phyloP scores from a whole-genome alignment of 1,140 invertebrate species.

The Cataglyphis hispanica region DNA sequence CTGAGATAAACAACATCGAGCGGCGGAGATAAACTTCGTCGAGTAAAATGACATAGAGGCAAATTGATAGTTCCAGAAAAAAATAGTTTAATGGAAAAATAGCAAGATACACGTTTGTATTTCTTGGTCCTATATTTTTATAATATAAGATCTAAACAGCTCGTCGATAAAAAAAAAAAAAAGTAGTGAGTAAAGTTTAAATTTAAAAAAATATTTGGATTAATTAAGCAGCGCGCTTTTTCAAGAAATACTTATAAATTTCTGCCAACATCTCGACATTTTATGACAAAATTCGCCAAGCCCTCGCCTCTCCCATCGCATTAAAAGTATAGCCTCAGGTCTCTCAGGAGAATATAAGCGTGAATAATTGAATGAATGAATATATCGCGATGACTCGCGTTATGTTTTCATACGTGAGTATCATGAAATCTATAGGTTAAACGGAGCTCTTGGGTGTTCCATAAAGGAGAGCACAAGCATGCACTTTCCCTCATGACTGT shows the following conservation, averaged over 20 bases:
- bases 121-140: neutral
- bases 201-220: neutral
- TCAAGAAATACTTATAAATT: constrained; percentile 4
- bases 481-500: constrained; percentile 3
- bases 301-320: neutral
- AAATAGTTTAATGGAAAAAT: neutral
- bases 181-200: neutral
- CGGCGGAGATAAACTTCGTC: no score
- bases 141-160: neutral
- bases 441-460: neutral
- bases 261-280: neutral
- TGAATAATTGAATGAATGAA: constrained; percentile 27
- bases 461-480: neutral
- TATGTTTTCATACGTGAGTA: neutral
- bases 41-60: neutral
- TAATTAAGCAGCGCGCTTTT: neutral
- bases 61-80: neutral
- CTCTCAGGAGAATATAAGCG: neutral
- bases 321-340: neutral
- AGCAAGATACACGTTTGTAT: neutral
- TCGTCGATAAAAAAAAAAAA: neutral
- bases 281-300: neutral
- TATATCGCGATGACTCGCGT: constrained; percentile 44
- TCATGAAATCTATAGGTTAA: constrained; percentile 25
- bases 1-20: neutral